These are phyloP conservation scores for Orientallactaga sibirica DNA, from an alignment of 2,797 vertebrate genomes.

Conservation along the genomic window DNA sequence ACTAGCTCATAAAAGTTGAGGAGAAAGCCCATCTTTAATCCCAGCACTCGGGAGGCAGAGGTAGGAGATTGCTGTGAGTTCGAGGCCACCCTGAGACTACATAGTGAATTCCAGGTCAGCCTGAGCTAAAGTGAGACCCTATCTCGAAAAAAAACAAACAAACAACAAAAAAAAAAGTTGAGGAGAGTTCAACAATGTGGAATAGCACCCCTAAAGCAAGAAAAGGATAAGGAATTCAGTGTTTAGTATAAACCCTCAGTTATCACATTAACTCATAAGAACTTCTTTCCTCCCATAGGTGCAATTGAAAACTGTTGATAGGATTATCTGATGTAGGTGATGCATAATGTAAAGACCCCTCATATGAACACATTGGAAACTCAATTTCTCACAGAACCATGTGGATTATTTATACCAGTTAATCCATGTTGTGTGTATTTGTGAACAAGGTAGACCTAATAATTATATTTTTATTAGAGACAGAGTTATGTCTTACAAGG, in stretches of 20 bases:
- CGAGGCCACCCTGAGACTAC: too few species aligned
- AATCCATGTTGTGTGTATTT: neutral
- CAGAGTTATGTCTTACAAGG: neutral
- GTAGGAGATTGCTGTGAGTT: too few species aligned
- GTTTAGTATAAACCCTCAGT: neutral
- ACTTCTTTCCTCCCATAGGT: neutral
- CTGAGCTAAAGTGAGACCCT: too few species aligned
- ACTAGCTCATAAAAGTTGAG: neutral
- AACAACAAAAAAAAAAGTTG: neutral
- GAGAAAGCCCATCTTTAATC: too few species aligned
- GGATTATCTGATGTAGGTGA: neutral
- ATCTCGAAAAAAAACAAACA: too few species aligned
- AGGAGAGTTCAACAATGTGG: neutral
- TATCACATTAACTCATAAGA: neutral
- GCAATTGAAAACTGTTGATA: fast-evolving
- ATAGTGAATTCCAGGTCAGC: too few species aligned
- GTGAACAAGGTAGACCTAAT: neutral
- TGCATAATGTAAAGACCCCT: fast-evolving
- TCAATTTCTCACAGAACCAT: fast-evolving
- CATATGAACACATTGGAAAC: neutral
- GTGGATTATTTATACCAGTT: fast-evolving
- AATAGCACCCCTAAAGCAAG: neutral
- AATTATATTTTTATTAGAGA: neutral
- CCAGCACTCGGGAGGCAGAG: too few species aligned
- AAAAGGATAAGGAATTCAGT: neutral